Evolutionary conservation across 2,888 invertebrate species (phyloP), one percentile per base, ranked within the genome.

Genomic region (Eutolmus rufibarbis): DNA sequence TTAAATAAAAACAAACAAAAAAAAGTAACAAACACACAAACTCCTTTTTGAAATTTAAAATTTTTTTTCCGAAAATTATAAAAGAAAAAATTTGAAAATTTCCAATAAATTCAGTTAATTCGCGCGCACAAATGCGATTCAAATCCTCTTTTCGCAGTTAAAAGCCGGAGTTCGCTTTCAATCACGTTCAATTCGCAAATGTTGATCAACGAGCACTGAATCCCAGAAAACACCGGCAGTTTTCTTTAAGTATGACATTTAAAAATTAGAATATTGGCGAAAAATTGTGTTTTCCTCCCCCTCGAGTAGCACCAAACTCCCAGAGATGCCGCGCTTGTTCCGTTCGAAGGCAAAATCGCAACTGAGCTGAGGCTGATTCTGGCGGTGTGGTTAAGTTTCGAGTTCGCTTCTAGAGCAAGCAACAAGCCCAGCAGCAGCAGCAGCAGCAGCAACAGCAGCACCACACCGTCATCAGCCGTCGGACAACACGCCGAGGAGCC

Each of bases 271-370:
- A 34, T 34, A 34, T 66, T 84, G 74, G 84, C 84, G 84, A 84
- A 84, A 46, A 82, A 40, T n/a, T 37, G 40, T 74, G n/a, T 19
- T 66, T 46, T 40, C 40, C 28, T 37, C 23, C 84, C 74, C 34
- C 66, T 19, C 66, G 19, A 28, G 28, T 28, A 66, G 66, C 66
- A 23, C 43, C 43, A 46, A 9, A 46, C 66, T 66, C 40, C 19
- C 74, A 76, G 43, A 86, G 43, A 86, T 74, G n/a, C 34, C 86
- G 51, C 86, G 86, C 74, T 86, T 86, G 86, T 74, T 86, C 86
- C 46, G 74, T 86, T 86, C 86, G 46, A 86, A 86, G 76, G 86
- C 86, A 74, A 86, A 86, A 86, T 86, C 86, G 86, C 86, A 86
- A 86, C 86, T 86, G 76, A 86, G 46, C 76, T 31, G 9, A 40